phyloP scores from a whole-genome alignment of 2,888 invertebrate genomes.

The Hymenopus coronatus region DNA sequence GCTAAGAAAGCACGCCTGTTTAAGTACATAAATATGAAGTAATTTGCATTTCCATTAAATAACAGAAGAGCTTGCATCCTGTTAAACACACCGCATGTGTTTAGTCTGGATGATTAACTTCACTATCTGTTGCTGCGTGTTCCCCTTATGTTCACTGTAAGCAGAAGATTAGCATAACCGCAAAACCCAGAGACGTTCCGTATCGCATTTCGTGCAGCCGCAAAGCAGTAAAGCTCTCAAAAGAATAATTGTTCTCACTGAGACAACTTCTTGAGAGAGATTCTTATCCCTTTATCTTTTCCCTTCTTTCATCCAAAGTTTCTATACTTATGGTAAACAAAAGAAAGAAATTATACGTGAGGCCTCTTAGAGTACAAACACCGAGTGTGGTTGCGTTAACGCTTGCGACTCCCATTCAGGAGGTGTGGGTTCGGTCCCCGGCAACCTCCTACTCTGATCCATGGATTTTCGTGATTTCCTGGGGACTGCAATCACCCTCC shows the following conservation, averaged over 20 bases:
- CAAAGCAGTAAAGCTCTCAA: neutral
- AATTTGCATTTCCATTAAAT: neutral
- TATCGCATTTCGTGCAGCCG: neutral
- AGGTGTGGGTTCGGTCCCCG: no score
- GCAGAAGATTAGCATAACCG: neutral
- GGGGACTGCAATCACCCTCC: no score
- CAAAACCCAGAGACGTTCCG: neutral
- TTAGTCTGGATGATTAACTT: neutral
- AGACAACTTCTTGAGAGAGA: neutral
- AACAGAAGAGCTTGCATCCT: neutral
- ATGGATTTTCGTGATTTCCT: no score
- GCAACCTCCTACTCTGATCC: no score
- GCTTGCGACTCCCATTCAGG: no score
- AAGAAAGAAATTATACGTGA: neutral
- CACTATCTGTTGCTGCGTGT: neutral
- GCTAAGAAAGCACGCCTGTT: no score
- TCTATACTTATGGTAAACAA: neutral
- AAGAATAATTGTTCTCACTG: neutral
- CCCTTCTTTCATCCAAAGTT: neutral
- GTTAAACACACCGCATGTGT: neutral
- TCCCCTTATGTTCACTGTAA: neutral
- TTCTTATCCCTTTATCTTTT: neutral
- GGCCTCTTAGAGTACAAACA: no score
- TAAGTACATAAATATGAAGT: neutral
- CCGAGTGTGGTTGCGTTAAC: no score